Evolutionary conservation across 1,140 invertebrate species (phyloP), one percentile per base, ranked within the genome.

Genomic region (Drosophila erecta): DNA sequence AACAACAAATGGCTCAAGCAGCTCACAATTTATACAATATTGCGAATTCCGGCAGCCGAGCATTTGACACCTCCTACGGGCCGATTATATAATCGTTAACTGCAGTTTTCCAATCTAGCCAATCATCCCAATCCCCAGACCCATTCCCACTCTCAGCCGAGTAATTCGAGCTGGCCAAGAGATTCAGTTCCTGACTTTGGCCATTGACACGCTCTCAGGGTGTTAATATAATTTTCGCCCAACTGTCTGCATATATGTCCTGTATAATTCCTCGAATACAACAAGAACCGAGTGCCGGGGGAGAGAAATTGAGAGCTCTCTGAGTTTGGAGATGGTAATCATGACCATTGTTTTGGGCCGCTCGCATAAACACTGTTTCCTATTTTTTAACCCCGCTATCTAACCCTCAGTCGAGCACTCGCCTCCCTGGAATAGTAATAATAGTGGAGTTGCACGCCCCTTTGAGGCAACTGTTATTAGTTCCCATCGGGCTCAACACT

Each of bases 381-480:
- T 72, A 87, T 79, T 54, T 38, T 24, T 33, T 57, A 58, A 59
- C 57, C 57, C 46, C 35, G 66, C 22, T 78, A 79, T 87, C 61
- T 89, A 83, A 87, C 83, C 83, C 84, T 79, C 84, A 53, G 51
- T 79, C 76, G 83, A 53, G 61, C 67, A 49, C 44, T 43, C 51
- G 47, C 43, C 67, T 60, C 37, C 47, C 38, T 37, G 33, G 64
- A 41, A 49, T 57, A 47, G 35, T 56, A 69, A 37, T 62, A 50
- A 73, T 47, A 38, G 37, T 38, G 14, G 11, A 54, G 24, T 50
- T 61, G 24, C 24, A 17, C 83, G 83, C 75, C 81, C 79, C 76
- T 89, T 87, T 79, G 69, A 86, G 83, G 83, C 57, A 81, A 87
- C 84, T 83, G 83, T 87, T 87, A 89, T 87, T 89, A 89, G 83